Base-by-base conservation (phyloP, 1,140 invertebrate genomes). In the Drosophila auraria region DNA sequence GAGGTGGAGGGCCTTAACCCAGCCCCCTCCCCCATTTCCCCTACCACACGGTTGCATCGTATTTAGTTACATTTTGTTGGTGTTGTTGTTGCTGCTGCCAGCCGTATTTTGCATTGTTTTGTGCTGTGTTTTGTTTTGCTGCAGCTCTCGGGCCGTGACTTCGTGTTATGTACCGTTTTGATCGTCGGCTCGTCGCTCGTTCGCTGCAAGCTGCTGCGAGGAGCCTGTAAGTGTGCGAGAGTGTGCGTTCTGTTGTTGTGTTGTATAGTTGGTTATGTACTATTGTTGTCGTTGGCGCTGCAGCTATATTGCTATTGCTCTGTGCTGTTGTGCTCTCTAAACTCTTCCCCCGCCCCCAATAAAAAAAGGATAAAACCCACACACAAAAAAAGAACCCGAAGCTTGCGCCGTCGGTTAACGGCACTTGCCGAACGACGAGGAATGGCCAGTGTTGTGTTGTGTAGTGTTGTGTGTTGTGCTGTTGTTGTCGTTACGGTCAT, bases 41-140 rank as follows among this genome's bases (percentile, higher is more conserved):
- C 54, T 40, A 20, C 54, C 36, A 25, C 73, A 30, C 45, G 64
- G 51, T 60, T 89, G 86, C 86, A 90, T 82, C 87, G 83, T 90
- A 90, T 90, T 90, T 90, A 90, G 86, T 91, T 91, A 89, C 84
- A 89, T 76, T 78, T 80, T 83, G 76, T 62, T 83, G 71, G 45
- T 74, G 78, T 54, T 68, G 62, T 68, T 82, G 61, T 65, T 78
- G 69, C 72, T 80, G 69, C 51, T 80, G 70, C 53, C 79, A 80
- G 87, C 53, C 79, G 83, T 87, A 87, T 87, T 87, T 86, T 90
- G 86, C 86, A 91, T 90, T 90, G 86, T 90, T 90, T 90, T 90
- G 86, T 90, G 86, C 87, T 90, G 87, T 90, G 87, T 90, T 90
- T 90, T 90, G 87, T 90, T 91, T 91, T 87, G 84, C 83, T 87